Evolutionary conservation across 1,140 invertebrate genomes (phyloP), one percentile per base, ranked within the genome.

Genomic region (Bombus impatiens): DNA sequence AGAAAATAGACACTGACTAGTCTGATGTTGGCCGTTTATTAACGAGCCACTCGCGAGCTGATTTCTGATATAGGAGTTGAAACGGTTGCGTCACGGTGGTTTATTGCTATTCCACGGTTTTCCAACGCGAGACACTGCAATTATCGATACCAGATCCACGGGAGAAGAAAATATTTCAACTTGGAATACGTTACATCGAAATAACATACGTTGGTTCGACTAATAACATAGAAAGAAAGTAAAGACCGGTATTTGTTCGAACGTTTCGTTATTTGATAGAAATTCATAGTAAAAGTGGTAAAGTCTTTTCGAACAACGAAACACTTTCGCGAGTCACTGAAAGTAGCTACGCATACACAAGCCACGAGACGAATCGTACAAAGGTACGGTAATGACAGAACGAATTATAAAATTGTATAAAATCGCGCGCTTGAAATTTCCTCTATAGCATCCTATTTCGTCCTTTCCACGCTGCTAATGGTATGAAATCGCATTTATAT

Each of bases 21-120:
- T 13, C 6, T 9, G 15, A 76, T 37, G 15, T 40, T n/a, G 40
- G 15, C 10, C 42, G 57, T 75, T 81, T 81, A 86, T 86, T 86
- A 86, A 86, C 75, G 57, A 57, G 35, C 71, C 28, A 62, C 59
- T 53, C 37, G 25, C 6, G 15, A 42, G 59, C 57, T 35, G 71
- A 84, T 81, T 70, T 37, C 12, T 18, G 42, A 81, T 81, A 81
- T 5, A 35, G 53, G 3, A 72, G 18, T 81, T 44, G 78, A 72
- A 25, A 62, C 47, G 37, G 70, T 84, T 71, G 76, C 76, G 67
- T 62, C 76, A 84, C 77, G n/a, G 2, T 67, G 5, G 44, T 62
- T 79, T 77, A 35, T 59, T 62, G 47, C 76, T 57, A 22, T n/a
- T 79, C n/a, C 76, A 25, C 9, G 32, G 59, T 3, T 84, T 79